These are phyloP conservation scores for Eueremaeus valkanovi DNA, from an alignment of 2,888 invertebrate species.

Conservation along the genomic window DNA sequence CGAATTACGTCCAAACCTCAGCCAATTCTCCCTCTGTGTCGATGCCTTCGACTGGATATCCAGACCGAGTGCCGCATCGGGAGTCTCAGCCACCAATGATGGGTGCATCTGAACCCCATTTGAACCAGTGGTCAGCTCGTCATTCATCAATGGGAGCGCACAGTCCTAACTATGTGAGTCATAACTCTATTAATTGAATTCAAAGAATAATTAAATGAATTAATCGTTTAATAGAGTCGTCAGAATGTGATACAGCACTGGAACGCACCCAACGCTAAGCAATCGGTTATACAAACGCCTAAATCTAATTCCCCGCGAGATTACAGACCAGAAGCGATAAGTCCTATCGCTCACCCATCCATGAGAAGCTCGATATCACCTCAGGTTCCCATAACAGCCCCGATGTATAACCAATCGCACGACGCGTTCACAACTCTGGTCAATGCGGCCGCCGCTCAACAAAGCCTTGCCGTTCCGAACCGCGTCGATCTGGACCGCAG, in stretches of 20 bases:
- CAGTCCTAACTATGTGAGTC: slow-evolving; percentile 31
- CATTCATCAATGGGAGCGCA: background rate
- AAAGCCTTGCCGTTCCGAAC: slow-evolving; percentile 56
- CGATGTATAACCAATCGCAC: slow-evolving; percentile 56
- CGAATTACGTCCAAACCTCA: slow-evolving; percentile 11
- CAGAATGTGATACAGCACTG: slow-evolving; percentile 69
- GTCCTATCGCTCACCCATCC: background rate
- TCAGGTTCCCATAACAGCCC: slow-evolving; percentile 43
- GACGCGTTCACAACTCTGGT: slow-evolving; percentile 83
- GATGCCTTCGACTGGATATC: background rate
- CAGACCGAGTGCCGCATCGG: background rate
- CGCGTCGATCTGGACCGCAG: background rate
- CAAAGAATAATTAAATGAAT: slow-evolving; percentile 33
- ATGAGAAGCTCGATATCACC: slow-evolving; percentile 32
- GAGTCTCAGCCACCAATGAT: slow-evolving; percentile 14
- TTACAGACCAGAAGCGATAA: slow-evolving; percentile 40
- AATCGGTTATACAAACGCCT: slow-evolving; percentile 49
- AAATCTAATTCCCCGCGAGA: slow-evolving; percentile 48
- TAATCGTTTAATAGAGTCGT: slow-evolving; percentile 49
- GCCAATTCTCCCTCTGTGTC: background rate
- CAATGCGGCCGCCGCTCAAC: slow-evolving; percentile 86
- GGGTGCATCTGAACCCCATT: background rate
- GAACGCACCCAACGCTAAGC: slow-evolving; percentile 42
- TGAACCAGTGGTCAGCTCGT: slow-evolving; percentile 7
- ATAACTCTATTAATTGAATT: background rate